Base-by-base conservation (phyloP, 2,797 vertebrate genomes). In the Galago senegalensis region DNA sequence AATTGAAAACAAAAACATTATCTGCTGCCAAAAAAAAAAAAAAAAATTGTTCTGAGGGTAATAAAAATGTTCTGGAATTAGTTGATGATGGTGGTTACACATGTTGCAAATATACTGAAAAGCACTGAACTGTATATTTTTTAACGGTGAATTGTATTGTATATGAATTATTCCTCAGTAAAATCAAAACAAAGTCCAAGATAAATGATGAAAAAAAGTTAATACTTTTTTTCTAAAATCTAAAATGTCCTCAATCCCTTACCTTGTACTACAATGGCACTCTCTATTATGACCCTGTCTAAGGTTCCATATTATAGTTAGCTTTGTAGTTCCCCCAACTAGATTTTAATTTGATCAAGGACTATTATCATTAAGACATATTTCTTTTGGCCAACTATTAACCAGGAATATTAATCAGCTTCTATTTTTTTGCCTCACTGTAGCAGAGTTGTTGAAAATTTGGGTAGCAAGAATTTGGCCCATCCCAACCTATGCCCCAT, bases 271-370 rank as follows among this genome's bases (percentile, higher is more conserved):
- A 37, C 70, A n/a, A 18, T 3, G 53, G 37, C 0, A 31, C 12
- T 77, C 31, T 70, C 58, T 46, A 10, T 58, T 58, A 40, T 13
- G 2, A 49, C 17, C 34, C 31, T 84, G 31, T 65, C 25, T n/a
- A 65, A 79, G 27, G 25, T 46, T 23, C 58, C 70, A 23, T 89
- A 34, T n/a, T 61, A 58, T 3, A 72, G 37, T 70, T 25, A 73
- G 65, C 29, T 91, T 95, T 76, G 37, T 27, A 58, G 58, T 86
- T 93, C 43, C 96, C 95, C 63, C 49, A 94, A 58, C 20, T 82
- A 96, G 31, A 91, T 91, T 75, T 89, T 86, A 91, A 53, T 49
- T 9, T 56, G 37, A 2, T 95, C 43, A 65, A 93, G 34, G 7
- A 80, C 56, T 40, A 56, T 76, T 81, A 88, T 20, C n/a, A 91